Percentiles rank a stretch among this genome's conserved stretches.
phyloP scores from a whole-genome alignment of 2,888 invertebrate genomes.

The Tyria jacobaeae region DNA sequence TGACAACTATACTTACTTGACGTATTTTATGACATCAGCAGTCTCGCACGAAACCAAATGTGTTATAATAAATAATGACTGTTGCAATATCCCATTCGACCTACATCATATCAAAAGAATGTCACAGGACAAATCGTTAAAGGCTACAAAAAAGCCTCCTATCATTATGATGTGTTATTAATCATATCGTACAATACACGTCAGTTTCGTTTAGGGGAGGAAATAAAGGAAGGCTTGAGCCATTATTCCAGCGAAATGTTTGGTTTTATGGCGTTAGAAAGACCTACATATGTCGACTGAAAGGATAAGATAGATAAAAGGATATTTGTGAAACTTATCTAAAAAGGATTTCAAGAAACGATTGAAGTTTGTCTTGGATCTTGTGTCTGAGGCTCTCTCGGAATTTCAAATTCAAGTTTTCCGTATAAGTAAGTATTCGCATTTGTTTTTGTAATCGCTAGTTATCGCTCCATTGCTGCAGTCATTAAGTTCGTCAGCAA shows the following conservation, averaged over 20 bases:
- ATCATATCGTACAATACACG: constrained; percentile 82
- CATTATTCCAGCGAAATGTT: constrained; percentile 72
- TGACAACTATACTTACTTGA: too few relatives aligned
- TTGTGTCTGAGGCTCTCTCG: background rate
- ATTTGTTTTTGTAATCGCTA: too few relatives aligned
- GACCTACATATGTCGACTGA: constrained; percentile 37
- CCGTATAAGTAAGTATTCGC: background rate
- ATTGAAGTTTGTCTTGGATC: constrained; percentile 13
- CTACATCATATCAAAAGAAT: constrained; percentile 72
- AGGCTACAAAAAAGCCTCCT: constrained; percentile 69
- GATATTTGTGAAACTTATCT: constrained; percentile 24
- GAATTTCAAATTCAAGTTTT: background rate
- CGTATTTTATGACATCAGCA: background rate
- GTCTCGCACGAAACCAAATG: constrained; percentile 8
- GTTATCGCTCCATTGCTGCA: too few relatives aligned
- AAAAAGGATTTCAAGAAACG: constrained; percentile 6
- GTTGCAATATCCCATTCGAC: constrained; percentile 61
- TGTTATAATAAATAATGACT: constrained; percentile 22
- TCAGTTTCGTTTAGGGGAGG: constrained; percentile 66
- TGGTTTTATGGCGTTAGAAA: constrained; percentile 60
- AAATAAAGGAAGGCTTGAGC: constrained; percentile 75
- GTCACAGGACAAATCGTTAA: constrained; percentile 64
- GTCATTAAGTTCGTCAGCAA: too few relatives aligned
- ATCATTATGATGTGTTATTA: constrained; percentile 79
- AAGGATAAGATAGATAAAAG: constrained; percentile 27